A percentile compares a stretch with the other conserved stretches of the same genome.
These are phyloP conservation scores for Musca vetustissima DNA, from an alignment of 1,140 invertebrate genomes.

Conservation along the genomic window DNA sequence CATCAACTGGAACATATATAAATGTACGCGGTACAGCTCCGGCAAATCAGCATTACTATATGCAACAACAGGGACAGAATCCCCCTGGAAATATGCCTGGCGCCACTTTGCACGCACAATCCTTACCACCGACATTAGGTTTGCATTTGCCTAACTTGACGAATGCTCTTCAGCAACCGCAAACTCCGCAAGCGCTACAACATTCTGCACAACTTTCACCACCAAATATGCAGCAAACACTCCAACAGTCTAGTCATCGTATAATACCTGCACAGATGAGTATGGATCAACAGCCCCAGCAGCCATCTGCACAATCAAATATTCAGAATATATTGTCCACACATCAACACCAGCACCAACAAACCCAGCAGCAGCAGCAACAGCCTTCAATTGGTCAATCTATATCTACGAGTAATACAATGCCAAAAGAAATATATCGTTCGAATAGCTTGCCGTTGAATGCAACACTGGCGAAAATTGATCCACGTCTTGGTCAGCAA, in stretches of 20 bases:
- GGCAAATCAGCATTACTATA: constrained; percentile 35
- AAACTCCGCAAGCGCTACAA: constrained; percentile 22
- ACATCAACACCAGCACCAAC: constrained; percentile 6
- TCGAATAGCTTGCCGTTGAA: constrained; percentile 64
- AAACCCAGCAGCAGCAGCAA: constrained; percentile 18
- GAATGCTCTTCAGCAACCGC: constrained; percentile 25
- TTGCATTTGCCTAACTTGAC: constrained; percentile 35
- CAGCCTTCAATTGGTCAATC: background rate
- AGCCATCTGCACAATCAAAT: constrained; percentile 28
- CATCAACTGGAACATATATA: constrained; percentile 48
- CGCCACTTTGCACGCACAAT: constrained; percentile 28
- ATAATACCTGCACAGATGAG: constrained; percentile 34
- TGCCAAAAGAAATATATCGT: constrained; percentile 59
- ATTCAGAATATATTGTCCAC: background rate
- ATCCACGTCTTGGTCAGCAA: constrained; percentile 19
- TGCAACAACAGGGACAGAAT: constrained; percentile 34
- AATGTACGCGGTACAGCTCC: constrained; percentile 40
- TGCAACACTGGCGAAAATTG: constrained; percentile 50
- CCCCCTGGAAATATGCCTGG: background rate
- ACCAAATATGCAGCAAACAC: constrained; percentile 30
- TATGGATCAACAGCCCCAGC: constrained; percentile 32
- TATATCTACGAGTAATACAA: constrained; percentile 7
- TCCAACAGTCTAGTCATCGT: constrained; percentile 33
- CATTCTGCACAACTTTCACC: constrained; percentile 29
- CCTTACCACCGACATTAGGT: constrained; percentile 40